These are phyloP conservation scores for Diplazon laetatorius DNA, from an alignment of 2,888 invertebrate genomes.

Conservation along the genomic window DNA sequence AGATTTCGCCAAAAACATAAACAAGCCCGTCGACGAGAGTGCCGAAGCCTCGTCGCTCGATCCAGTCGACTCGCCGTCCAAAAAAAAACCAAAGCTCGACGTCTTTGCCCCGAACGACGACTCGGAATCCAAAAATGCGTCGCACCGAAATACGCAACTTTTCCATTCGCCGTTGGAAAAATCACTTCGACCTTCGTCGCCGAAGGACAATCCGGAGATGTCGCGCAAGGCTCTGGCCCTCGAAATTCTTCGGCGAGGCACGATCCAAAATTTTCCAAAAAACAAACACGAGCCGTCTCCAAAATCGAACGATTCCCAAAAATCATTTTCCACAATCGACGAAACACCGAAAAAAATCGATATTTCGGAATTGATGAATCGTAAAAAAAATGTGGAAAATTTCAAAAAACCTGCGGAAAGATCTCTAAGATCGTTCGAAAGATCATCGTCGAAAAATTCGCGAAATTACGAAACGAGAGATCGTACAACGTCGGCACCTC, in stretches of 20 bases:
- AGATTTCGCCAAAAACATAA: constrained; percentile 47
- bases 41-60: constrained; percentile 43
- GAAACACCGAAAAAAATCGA: background rate
- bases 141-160: constrained; percentile 31
- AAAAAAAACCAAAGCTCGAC: constrained; percentile 66
- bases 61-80: constrained; percentile 20
- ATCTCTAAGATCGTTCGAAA: background rate
- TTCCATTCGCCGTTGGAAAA: constrained; percentile 57
- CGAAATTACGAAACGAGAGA: constrained; percentile 3
- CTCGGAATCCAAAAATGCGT: background rate
- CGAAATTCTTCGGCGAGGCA: constrained; percentile 49
- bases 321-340: constrained; percentile 2
- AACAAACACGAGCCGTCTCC: constrained; percentile 21
- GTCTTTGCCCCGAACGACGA: constrained; percentile 63
- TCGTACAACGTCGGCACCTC: constrained; percentile 8
- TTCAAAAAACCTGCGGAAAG: constrained; percentile 50
- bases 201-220: constrained; percentile 24
- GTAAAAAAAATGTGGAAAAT: background rate
- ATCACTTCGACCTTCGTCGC: constrained; percentile 14
- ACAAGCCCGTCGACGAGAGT: constrained; percentile 1
- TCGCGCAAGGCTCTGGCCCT: constrained; percentile 52
- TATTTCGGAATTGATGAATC: too few species aligned
- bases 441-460: constrained; percentile 34
- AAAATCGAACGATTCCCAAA: constrained; percentile 44
- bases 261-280: background rate